These are phyloP conservation scores for Anguilla anguilla DNA, from an alignment of 2,797 vertebrate genomes.

Conservation along the genomic window DNA sequence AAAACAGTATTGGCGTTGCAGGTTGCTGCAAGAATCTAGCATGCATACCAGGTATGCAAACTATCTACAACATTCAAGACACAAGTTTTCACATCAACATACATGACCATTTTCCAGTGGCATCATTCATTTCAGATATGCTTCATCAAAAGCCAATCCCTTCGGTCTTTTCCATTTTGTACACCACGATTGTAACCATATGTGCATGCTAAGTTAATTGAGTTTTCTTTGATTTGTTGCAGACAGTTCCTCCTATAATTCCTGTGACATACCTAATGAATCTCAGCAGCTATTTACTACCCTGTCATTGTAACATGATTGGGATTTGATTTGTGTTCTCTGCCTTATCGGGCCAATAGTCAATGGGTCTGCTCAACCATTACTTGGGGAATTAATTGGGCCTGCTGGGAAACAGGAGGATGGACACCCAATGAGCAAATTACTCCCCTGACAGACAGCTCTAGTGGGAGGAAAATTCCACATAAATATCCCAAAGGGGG, in stretches of 20 bases:
- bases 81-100: not conserved
- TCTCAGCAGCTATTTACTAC: not conserved
- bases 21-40: not conserved
- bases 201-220: not conserved
- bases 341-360: not conserved
- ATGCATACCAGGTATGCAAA: not conserved
- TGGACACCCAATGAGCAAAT: slow-evolving; percentile 8
- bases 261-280: not conserved
- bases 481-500: not conserved
- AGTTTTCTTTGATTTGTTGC: not conserved
- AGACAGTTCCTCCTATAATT: not conserved
- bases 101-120: not conserved
- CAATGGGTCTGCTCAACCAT: slow-evolving; percentile 3
- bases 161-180: not conserved
- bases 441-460: slow-evolving; percentile 1
- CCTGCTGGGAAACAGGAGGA: slow-evolving; percentile 1
- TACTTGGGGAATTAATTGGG: slow-evolving; percentile 1
- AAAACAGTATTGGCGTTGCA: too few relatives aligned
- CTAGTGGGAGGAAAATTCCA: not conserved
- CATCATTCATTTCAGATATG: not conserved
- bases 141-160: not conserved
- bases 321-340: not conserved
- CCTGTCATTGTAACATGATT: slow-evolving; percentile 2
- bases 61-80: not conserved
- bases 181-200: not conserved